Percentiles rank a stretch among this genome's conserved stretches.
Evolutionary conservation across 2,797 vertebrate species (phyloP).

Genomic region (Tamandua tetradactyla): DNA sequence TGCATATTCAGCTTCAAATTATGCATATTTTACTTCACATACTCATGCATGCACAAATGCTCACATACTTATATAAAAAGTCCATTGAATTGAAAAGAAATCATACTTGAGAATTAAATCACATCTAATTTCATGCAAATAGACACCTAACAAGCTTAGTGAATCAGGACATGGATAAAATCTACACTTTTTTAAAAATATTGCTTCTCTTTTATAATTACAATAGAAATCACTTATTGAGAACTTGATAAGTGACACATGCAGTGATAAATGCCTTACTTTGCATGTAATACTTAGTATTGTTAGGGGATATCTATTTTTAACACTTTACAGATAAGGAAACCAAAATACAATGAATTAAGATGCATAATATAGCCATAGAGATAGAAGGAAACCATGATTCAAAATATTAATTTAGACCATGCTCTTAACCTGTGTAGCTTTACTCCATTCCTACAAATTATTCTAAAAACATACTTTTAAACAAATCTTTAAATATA

Average conservation of each 20-base stretch:
- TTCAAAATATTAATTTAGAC: background rate
- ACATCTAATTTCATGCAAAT: background rate
- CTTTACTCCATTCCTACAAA: background rate
- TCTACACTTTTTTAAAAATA: background rate
- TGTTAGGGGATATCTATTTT: slow-evolving; percentile 1
- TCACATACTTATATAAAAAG: background rate
- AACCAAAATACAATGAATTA: background rate
- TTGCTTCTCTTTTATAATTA: background rate
- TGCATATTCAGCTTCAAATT: background rate
- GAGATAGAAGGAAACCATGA: background rate
- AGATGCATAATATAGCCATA: background rate
- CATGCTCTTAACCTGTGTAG: background rate
- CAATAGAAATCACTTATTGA: background rate
- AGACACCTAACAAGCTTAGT: background rate
- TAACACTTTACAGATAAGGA: background rate
- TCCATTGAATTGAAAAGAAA: background rate
- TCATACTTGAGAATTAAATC: background rate
- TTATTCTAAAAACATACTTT: background rate
- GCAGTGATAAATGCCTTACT: background rate
- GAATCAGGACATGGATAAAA: background rate
- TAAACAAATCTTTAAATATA: background rate
- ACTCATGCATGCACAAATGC: background rate
- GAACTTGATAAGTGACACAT: background rate
- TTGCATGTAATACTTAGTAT: background rate
- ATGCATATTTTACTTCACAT: background rate